A percentile compares a stretch with the other conserved stretches of the same genome.
Evolutionary conservation across 2,113 vertebrate species (phyloP).

Genomic region (Callocephalon fimbriatum): DNA sequence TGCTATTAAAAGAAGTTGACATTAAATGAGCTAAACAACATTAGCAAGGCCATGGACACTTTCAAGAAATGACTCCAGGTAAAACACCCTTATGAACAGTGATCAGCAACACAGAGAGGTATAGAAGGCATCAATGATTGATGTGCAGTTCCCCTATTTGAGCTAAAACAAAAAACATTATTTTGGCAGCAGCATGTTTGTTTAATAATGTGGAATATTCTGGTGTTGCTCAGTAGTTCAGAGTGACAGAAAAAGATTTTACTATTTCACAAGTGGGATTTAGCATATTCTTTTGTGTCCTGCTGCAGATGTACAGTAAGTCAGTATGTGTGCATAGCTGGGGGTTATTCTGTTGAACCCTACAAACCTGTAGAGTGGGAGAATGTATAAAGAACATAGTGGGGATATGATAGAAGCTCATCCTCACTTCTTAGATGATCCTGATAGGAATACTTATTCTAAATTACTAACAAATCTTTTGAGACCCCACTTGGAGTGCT

Average conservation of each 20-base stretch:
- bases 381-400: rapidly evolving
- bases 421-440: neutral
- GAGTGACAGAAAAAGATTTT: neutral
- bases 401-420: neutral
- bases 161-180: neutral
- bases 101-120: neutral
- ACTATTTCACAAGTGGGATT: neutral
- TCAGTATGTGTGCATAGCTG: neutral
- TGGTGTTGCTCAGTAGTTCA: neutral
- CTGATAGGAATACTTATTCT: neutral
- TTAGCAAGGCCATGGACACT: neutral
- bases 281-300: neutral
- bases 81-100: neutral
- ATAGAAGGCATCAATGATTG: neutral
- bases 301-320: neutral
- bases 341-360: neutral
- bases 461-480: neutral
- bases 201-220: neutral
- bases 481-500: neutral
- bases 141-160: neutral
- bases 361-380: neutral
- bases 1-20: neutral
- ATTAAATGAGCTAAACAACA: neutral
- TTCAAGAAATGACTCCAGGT: neutral
- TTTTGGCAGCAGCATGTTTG: neutral